phyloP scores from a whole-genome alignment of 2,797 vertebrate species.

The Pipistrellus pipistrellus region DNA sequence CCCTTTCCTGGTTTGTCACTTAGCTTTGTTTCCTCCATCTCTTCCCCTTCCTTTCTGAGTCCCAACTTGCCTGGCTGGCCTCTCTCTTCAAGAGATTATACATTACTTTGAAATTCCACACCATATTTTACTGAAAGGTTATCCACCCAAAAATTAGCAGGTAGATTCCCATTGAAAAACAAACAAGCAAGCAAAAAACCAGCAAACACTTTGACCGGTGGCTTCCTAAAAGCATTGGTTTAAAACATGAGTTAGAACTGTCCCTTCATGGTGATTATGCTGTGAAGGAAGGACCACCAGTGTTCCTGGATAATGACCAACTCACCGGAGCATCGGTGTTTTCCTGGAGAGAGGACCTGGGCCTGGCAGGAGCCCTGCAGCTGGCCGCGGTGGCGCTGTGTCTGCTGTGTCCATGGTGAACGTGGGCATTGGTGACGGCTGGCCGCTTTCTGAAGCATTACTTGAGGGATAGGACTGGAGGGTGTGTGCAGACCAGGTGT shows the following conservation, averaged over 20 bases:
- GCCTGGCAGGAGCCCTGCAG: neutral
- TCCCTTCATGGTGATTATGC: neutral
- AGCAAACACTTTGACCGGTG: too few species aligned
- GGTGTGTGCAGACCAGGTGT: neutral
- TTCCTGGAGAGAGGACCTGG: constrained; percentile 51
- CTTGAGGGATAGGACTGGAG: constrained; percentile 4
- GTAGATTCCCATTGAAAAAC: neutral
- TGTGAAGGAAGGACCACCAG: constrained; percentile 37
- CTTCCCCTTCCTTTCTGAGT: neutral
- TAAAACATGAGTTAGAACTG: neutral
- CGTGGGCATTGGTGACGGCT: neutral
- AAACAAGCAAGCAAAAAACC: too few species aligned
- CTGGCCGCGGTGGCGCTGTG: fast-evolving
- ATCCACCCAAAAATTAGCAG: neutral
- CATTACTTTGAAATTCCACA: neutral
- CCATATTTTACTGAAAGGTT: neutral
- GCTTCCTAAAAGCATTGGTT: neutral
- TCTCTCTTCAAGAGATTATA: neutral
- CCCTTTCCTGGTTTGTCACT: neutral
- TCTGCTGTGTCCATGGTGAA: neutral
- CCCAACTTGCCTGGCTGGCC: neutral
- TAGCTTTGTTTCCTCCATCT: neutral
- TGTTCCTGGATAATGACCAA: neutral
- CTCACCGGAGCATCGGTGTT: constrained; percentile 57
- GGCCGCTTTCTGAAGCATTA: constrained; percentile 61